These are phyloP conservation scores for Antennarius maculatus DNA, from an alignment of 2,797 vertebrate genomes.

Conservation along the genomic window DNA sequence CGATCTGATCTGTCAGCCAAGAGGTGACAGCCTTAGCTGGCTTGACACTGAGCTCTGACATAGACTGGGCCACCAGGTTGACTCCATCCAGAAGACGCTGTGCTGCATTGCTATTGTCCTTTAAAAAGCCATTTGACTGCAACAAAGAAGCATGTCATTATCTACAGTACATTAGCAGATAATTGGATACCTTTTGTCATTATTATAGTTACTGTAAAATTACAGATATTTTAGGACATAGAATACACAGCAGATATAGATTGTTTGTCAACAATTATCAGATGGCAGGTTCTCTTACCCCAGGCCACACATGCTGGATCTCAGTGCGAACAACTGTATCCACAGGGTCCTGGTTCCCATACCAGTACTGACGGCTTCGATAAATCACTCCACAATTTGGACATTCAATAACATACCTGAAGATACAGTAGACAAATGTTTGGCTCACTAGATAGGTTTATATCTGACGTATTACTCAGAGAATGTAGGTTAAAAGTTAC, in stretches of 20 bases:
- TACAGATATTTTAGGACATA: background rate
- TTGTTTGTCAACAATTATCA: slow-evolving; percentile 2
- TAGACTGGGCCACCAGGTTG: slow-evolving; percentile 96
- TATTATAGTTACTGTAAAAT: background rate
- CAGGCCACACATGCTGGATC: slow-evolving; percentile 97
- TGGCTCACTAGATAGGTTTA: background rate
- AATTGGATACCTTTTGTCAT: background rate
- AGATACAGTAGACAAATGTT: slow-evolving; percentile 1
- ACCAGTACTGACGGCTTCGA: slow-evolving; percentile 80
- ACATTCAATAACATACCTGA: slow-evolving; percentile 79
- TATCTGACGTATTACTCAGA: background rate
- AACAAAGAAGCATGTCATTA: slow-evolving; percentile 25
- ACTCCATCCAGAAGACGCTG: slow-evolving; percentile 97
- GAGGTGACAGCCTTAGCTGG: slow-evolving; percentile 98
- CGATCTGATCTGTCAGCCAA: slow-evolving; percentile 96
- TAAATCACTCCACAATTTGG: slow-evolving; percentile 85
- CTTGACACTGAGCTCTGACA: slow-evolving; percentile 97
- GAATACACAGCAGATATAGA: too few relatives aligned
- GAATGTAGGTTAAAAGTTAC: background rate
- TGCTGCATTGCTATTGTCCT: slow-evolving; percentile 98
- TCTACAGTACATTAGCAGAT: background rate
- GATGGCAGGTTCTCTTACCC: slow-evolving; percentile 80
- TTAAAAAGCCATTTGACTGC: slow-evolving; percentile 94
- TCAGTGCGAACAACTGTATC: slow-evolving; percentile 98
- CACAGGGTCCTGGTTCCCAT: slow-evolving; percentile 87